A percentile compares a stretch with the other conserved stretches of the same genome.
Conservation (phyloP, 2,113 vertebrate species). For the Chaetops frenatus region DNA sequence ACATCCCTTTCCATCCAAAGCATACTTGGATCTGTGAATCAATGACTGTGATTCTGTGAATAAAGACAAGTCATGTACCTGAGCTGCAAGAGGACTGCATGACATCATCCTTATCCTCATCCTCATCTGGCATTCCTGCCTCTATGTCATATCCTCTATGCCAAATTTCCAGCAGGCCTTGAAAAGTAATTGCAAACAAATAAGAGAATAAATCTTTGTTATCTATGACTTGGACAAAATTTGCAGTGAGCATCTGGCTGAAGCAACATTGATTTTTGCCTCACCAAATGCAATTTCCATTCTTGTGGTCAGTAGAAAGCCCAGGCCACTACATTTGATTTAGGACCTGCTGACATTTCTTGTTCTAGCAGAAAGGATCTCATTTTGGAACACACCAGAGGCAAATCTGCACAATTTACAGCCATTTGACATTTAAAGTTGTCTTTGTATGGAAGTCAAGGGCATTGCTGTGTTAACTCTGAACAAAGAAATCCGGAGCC, state of each 20-base stretch:
- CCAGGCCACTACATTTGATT: not conserved
- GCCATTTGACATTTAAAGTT: not conserved
- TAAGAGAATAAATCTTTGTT: not conserved
- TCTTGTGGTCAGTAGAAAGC: not conserved
- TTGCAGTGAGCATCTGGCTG: not conserved
- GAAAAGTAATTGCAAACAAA: not conserved
- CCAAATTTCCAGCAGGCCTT: slow-evolving; percentile 30
- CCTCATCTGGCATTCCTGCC: not conserved
- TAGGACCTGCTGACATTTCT: not conserved
- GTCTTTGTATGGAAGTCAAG: not conserved
- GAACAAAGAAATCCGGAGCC: not conserved
- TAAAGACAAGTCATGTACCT: not conserved
- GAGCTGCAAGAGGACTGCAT: not conserved
- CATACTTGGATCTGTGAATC: not conserved
- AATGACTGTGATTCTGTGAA: not conserved
- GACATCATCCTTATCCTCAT: not conserved
- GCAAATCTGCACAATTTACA: not conserved
- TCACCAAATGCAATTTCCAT: not conserved
- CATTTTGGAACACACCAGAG: not conserved
- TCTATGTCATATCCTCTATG: not conserved
- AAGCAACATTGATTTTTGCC: not conserved
- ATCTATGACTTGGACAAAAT: not conserved
- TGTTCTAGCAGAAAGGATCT: not conserved
- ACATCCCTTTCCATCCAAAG: not conserved
- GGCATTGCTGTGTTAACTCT: not conserved